Base-by-base conservation (phyloP, 2,797 vertebrate genomes). In the Notolabrus celidotus region DNA sequence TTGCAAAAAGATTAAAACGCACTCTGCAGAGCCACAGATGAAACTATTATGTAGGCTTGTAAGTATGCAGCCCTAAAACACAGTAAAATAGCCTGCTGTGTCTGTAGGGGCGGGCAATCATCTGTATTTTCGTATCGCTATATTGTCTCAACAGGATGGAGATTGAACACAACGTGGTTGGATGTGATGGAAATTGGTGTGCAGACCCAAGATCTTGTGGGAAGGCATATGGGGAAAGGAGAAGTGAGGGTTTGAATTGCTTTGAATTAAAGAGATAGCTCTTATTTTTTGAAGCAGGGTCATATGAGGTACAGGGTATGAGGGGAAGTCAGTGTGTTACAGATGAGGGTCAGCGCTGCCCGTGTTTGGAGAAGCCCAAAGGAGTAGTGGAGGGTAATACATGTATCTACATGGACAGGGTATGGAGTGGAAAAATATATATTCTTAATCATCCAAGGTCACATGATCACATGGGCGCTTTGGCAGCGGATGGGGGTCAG, bases 1-100 rank as follows among this genome's bases (percentile, higher is more conserved):
- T 46, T 50, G 64, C 52, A 53, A 51, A 65, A 58, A 64, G 54
- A 76, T 70, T 64, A 70, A 74, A 79, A 63, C 43, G 16, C 49
- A 45, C 63, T 60, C 56, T 14, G 25, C 43, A 67, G 71, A 65
- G 16, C 49, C 19, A 23, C 43, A 51, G 12, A 63, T 33, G 46
- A 67, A 58, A 33, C 22, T 33, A 39, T 49, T 73, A 31, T 64
- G 31, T 29, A 27, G 15, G 36, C 54, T 62, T 57, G 39, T 39
- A 47, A 39, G 22, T 56, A 39, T 5, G 11, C 17, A 42, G 36
- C 36, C 49, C 3, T 42, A 59, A 57, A 67, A 64, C 49, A 60
- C 19, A 55, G 36, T 57, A 53, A 70, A 71, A 74, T 27, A 72
- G 33, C 29, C 45, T 62, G 54, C 51, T 79, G 4, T 61, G 42